Evolutionary conservation across 1,140 invertebrate species (phyloP), one percentile per base, ranked within the genome.

Genomic region (Magallana gigas): DNA sequence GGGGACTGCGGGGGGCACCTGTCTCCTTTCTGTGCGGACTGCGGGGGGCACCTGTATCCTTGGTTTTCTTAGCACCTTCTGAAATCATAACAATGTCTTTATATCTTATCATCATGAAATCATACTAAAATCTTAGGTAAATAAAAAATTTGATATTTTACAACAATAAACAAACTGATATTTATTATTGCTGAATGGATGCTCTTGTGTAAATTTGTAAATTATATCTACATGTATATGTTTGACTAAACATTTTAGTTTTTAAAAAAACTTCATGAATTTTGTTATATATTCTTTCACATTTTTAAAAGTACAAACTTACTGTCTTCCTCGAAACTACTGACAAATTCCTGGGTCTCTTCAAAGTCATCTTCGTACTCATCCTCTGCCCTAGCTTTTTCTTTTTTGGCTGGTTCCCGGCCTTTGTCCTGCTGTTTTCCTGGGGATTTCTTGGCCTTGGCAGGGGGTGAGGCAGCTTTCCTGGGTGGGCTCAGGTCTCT

Each of bases 361-460:
- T 92, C 91, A 88, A 93, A 93, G 68, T 90, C 89, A 82, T 93
- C 91, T 23, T 89, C 86, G 85, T 93, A 92, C 16, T 91, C 88
- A 68, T 88, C 88, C 29, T 2, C 23, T 8, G 57, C 68, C 71
- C 64, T 68, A 57, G 71, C 83, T 88, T 85, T 18, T 18, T 68
- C 58, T 83, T 64, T 57, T 84, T 89, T 88, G 62, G 59, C 76
- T 87, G 90, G 88, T 14, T 56, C 23, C 71, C 86, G 85, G 2
- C 80, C 1, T 80, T 58, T 76, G 36, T 57, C 48, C 68, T 89
- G 88, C 9, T 84, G 85, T 88, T 71, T 91, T 6, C 83, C 82
- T n/a, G 90, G 88, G 18, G 88, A 89, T 85, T 84, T 85, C 59
- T 88, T 81, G 16, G 76, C 57, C 71, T 71, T 62, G 88, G 58